Evolutionary conservation across 2,113 vertebrate species (phyloP), one percentile per base, ranked within the genome.

Genomic region (Eudorcas thomsonii): DNA sequence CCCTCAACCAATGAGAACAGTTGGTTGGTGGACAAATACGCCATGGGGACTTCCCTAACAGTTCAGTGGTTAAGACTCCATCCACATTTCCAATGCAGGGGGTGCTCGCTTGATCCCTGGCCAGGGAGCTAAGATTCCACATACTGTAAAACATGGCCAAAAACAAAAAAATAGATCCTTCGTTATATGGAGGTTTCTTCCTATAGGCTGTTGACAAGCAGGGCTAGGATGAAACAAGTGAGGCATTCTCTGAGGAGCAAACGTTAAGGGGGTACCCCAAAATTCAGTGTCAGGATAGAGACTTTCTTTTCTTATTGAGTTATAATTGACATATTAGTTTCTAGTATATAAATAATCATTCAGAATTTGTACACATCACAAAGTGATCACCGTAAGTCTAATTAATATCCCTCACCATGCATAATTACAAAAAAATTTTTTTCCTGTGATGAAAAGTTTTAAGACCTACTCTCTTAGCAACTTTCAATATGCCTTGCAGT

Each of bases 71-170:
- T 43, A 43, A 43, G 67, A 74, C 5, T 39, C 67, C 67, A 25
- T 43, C 23, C 0, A 0, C 12, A 7, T 77, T 26, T 77, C 39
- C 71, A 77, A 15, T 1, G 1, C 71, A 77, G 39, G 12, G 39
- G 36, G 12, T 77, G 71, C 39, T 77, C 1, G 1, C 23, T 26
- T 77, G 39, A 77, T 77, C 39, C 23, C 71, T 77, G 12, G 23
- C 23, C 23, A 26, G 23, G 36, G 71, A 43, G 39, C 71, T 77
- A 43, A 71, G 71, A 77, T 43, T 43, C 39, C 23, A 26, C 71
- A 43, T 43, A 39, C 39, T 43, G 7, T 43, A 43, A 43, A 26
- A 26, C 6, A 26, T 15, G 3, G 71, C 39, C 36, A 26, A 77
- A 43, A 77, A 77, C 36, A 43, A 77, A 77, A 43, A 74, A 57